A percentile compares a stretch with the other conserved stretches of the same genome.
phyloP scores from a whole-genome alignment of 1,140 invertebrate species.

The Drosophila elegans region DNA sequence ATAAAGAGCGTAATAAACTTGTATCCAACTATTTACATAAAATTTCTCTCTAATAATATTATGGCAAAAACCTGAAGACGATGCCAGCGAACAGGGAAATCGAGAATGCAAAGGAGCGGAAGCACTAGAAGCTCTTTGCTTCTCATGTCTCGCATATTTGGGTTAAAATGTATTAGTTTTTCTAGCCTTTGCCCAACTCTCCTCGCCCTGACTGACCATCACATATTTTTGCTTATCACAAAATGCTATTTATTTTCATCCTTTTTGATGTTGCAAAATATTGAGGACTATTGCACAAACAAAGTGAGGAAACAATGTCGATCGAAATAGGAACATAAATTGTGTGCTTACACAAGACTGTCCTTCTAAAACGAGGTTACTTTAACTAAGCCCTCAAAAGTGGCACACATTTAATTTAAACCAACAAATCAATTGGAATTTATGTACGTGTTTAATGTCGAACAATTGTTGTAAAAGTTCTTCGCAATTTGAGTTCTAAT shows the following conservation, averaged over 20 bases:
- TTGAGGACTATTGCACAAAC: conserved; percentile 30
- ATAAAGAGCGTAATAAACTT: conserved; percentile 82
- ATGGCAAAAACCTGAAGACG: conserved; percentile 53
- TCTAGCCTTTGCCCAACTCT: conserved; percentile 2
- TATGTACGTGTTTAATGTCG: conserved; percentile 24
- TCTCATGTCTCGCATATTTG: conserved; percentile 50
- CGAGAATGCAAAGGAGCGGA: conserved; percentile 7
- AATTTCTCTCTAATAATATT: conserved; percentile 65
- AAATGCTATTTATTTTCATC: conserved; percentile 72
- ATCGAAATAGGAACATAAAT: conserved; percentile 34
- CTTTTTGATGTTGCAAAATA: conserved; percentile 65
- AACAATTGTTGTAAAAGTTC: conserved; percentile 14
- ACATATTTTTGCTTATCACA: conserved; percentile 69
- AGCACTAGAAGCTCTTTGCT: conserved; percentile 55
- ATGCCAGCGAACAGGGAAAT: conserved; percentile 19
- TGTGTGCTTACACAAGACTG: conserved; percentile 23
- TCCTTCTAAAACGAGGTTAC: conserved; percentile 13
- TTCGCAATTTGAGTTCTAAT: conserved; percentile 6
- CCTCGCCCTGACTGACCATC: conserved; percentile 5
- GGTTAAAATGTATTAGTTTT: conserved; percentile 51
- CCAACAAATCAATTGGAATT: conserved; percentile 31
- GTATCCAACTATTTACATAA: conserved; percentile 76
- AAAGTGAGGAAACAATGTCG: conserved; percentile 37
- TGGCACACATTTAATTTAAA: conserved; percentile 24
- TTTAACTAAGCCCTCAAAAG: conserved; percentile 3